Evolutionary conservation across 2,113 vertebrate species (phyloP).

Genomic region (Oreochromis spilurus): DNA sequence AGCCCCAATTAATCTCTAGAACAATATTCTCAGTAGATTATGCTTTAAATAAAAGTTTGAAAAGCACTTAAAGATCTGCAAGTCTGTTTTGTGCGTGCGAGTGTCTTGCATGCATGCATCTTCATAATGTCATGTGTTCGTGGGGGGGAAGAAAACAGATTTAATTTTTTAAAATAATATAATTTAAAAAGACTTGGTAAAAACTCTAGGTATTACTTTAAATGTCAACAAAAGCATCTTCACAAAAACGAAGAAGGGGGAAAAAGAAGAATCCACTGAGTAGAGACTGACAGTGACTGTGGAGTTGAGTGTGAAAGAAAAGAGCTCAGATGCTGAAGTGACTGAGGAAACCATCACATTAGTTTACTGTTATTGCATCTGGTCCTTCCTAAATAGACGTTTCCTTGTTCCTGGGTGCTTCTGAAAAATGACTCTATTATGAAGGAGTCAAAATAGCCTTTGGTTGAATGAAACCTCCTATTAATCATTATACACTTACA

Average conservation of each 20-base stretch:
- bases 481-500: slow-evolving; percentile 45
- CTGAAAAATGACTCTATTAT: slow-evolving; percentile 50
- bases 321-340: background rate
- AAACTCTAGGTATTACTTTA: background rate
- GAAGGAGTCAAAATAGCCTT: slow-evolving; percentile 43
- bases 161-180: fast-evolving
- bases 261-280: background rate
- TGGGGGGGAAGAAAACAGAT: background rate
- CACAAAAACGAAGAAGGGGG: fast-evolving
- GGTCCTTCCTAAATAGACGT: slow-evolving; percentile 37
- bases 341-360: background rate
- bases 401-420: slow-evolving; percentile 10
- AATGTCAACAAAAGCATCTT: background rate
- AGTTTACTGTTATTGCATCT: slow-evolving; percentile 25
- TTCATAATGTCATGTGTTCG: background rate
- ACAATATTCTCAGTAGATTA: background rate
- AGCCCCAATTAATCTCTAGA: background rate
- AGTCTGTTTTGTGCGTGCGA: fast-evolving
- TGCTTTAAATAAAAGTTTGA: background rate
- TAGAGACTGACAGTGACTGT: background rate
- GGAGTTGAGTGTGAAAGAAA: background rate
- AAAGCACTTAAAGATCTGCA: background rate
- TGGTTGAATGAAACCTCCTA: slow-evolving; percentile 4
- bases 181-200: background rate
- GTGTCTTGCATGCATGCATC: background rate